Conservation (phyloP, 2,113 vertebrate species). For the Nyctibius bracteatus region DNA sequence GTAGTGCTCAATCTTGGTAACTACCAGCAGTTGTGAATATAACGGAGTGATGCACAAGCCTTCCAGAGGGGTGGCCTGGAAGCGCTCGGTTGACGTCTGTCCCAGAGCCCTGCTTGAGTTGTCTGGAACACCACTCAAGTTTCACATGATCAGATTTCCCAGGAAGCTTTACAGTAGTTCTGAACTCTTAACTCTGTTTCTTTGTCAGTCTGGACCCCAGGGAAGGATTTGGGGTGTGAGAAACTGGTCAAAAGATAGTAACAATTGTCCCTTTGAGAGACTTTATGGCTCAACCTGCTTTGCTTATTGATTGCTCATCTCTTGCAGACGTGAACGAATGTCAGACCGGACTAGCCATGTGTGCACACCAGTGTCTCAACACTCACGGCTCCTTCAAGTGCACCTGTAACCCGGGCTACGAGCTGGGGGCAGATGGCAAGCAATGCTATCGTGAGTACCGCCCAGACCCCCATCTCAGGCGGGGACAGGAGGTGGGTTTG, state of each 20-base stretch:
- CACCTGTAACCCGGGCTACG: conserved; percentile 83
- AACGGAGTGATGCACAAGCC: rapidly evolving
- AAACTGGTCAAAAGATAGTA: not conserved
- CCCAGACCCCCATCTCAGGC: rapidly evolving
- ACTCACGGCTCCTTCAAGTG: conserved; percentile 87
- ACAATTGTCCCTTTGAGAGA: rapidly evolving
- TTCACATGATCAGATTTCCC: rapidly evolving
- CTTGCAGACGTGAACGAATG: conserved; percentile 90
- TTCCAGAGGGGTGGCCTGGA: not conserved
- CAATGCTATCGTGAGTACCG: conserved; percentile 89
- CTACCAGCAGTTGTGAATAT: rapidly evolving
- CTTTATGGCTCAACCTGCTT: rapidly evolving
- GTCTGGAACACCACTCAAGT: rapidly evolving
- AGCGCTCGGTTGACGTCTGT: rapidly evolving
- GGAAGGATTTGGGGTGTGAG: not conserved
- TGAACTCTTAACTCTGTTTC: not conserved
- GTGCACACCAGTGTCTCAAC: conserved; percentile 89
- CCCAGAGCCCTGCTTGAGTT: rapidly evolving
- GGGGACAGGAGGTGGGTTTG: not conserved
- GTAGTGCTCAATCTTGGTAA: rapidly evolving
- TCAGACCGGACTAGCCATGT: conserved; percentile 66
- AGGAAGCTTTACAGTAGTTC: not conserved
- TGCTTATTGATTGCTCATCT: rapidly evolving
- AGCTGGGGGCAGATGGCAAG: conserved; percentile 85
- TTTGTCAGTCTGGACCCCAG: not conserved